Percentiles rank a stretch among this genome's conserved stretches.
Evolutionary conservation across 2,113 vertebrate genomes (phyloP).

Genomic region (Camelus dromedarius): DNA sequence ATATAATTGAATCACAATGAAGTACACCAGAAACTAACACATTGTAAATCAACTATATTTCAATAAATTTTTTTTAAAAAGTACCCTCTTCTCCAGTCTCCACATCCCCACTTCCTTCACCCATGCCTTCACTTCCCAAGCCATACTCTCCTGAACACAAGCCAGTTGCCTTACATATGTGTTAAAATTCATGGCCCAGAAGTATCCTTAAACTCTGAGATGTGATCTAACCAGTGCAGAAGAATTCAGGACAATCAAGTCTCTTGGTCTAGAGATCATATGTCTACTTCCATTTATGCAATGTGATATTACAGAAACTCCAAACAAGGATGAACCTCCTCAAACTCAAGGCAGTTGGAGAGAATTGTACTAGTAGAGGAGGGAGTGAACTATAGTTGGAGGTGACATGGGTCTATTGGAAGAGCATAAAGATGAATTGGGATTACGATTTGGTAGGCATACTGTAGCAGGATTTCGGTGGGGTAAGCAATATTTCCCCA

Average conservation of each 20-base stretch:
- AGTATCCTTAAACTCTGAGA: background rate
- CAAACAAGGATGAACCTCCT: slow-evolving; percentile 1
- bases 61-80: no score
- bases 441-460: background rate
- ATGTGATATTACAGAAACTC: background rate
- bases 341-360: background rate
- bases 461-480: background rate
- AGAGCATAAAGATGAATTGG: background rate
- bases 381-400: background rate
- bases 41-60: no score
- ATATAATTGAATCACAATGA: no score
- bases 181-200: background rate
- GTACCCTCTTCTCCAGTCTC: background rate
- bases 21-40: no score
- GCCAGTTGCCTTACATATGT: background rate
- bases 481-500: background rate
- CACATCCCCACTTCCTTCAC: background rate
- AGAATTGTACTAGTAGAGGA: background rate
- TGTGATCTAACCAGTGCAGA: background rate
- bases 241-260: background rate
- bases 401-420: background rate
- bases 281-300: background rate
- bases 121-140: background rate
- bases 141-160: slow-evolving; percentile 22
- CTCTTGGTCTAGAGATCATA: background rate